A percentile compares a stretch with the other conserved stretches of the same genome.
Evolutionary conservation across 2,113 vertebrate species (phyloP).

Genomic region (Hippocampus comes): DNA sequence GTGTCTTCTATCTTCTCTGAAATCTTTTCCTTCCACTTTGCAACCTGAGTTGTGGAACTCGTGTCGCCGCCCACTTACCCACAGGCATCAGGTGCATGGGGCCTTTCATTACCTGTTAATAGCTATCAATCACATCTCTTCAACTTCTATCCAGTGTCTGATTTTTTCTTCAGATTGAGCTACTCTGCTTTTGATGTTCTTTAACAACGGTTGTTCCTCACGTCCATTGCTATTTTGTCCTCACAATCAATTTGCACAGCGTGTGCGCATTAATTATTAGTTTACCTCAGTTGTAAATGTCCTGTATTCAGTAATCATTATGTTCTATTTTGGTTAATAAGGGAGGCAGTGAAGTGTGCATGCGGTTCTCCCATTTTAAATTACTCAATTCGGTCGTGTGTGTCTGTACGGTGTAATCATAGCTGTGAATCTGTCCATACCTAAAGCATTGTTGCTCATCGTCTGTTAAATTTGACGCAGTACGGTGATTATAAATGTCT

Average conservation of each 20-base stretch:
- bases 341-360: constrained; percentile 51
- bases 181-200: constrained; percentile 22
- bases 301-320: constrained; percentile 59
- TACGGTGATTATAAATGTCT: background rate
- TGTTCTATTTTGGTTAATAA: constrained; percentile 48
- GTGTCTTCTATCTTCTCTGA: constrained; percentile 17
- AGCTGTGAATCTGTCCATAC: constrained; percentile 13
- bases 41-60: constrained; percentile 42
- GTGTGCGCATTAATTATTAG: constrained; percentile 51
- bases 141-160: background rate
- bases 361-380: constrained; percentile 33
- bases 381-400: constrained; percentile 25
- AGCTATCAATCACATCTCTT: constrained; percentile 34
- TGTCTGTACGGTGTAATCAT: constrained; percentile 1
- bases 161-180: constrained; percentile 35
- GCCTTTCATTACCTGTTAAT: constrained; percentile 39
- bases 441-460: constrained; percentile 14
- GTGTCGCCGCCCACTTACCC: constrained; percentile 32
- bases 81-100: constrained; percentile 45
- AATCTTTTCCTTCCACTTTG: constrained; percentile 36
- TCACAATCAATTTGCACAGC: constrained; percentile 60
- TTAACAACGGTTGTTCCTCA: constrained; percentile 58
- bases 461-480: constrained; percentile 11
- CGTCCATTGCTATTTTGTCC: constrained; percentile 53
- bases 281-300: constrained; percentile 48